Conservation (phyloP, 2,113 vertebrate species). For the Carassius auratus region DNA sequence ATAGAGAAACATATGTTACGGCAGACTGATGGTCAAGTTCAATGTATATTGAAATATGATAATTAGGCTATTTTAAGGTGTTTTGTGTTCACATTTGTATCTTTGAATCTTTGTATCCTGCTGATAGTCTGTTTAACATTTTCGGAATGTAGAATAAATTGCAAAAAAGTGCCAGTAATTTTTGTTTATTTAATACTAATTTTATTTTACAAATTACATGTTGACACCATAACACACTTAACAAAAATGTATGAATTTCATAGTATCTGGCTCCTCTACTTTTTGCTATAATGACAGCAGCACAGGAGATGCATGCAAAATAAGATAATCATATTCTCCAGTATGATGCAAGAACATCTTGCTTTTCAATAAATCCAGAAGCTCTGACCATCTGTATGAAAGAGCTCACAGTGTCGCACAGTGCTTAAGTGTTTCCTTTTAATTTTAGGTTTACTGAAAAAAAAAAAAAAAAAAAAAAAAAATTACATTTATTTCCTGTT, state of each 20-base stretch:
- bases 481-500: neutral
- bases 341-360: neutral
- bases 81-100: neutral
- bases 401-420: neutral
- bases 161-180: no score
- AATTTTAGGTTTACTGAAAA: neutral
- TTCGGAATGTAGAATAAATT: no score
- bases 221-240: neutral
- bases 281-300: neutral
- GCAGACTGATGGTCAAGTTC: neutral
- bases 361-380: neutral
- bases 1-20: constrained; percentile 3
- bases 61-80: neutral
- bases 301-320: neutral
- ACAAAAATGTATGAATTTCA: neutral
- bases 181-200: neutral
- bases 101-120: neutral
- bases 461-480: no score
- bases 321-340: neutral
- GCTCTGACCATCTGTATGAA: neutral
- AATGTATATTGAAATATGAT: neutral
- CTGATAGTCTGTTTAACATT: neutral
- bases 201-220: neutral
- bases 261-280: neutral
- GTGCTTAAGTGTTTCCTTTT: neutral